phyloP scores from a whole-genome alignment of 2,113 vertebrate species.

The Myrmophylax atrothorax region DNA sequence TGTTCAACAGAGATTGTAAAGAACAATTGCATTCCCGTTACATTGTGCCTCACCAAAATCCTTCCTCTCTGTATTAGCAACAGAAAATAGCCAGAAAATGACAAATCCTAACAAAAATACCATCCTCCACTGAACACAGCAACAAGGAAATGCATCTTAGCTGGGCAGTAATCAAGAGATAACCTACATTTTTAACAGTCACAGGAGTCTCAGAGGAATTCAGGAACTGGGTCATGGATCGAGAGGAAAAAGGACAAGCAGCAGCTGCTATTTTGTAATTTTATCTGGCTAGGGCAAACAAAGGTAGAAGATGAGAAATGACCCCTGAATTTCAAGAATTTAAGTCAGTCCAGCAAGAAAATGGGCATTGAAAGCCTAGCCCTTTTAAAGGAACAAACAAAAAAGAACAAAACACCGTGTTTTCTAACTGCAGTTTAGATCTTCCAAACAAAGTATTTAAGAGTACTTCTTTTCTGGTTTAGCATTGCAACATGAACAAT shows the following conservation, averaged over 20 bases:
- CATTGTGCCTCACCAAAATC: neutral
- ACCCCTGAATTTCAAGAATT: conserved; percentile 23
- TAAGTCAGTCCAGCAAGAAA: neutral
- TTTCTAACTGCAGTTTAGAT: neutral
- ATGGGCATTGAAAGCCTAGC: neutral
- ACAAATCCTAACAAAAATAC: conserved; percentile 13
- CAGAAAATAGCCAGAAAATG: conserved; percentile 7
- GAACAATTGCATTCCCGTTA: conserved; percentile 52
- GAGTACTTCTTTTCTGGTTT: neutral
- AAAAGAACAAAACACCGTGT: neutral
- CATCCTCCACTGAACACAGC: neutral
- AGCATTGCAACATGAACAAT: neutral
- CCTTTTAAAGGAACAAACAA: neutral
- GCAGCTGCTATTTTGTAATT: conserved; percentile 42
- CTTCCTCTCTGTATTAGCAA: neutral
- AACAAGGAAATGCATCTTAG: conserved; percentile 45
- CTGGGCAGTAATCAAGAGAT: conserved; percentile 32
- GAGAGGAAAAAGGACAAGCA: conserved; percentile 6
- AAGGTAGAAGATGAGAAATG: conserved; percentile 5
- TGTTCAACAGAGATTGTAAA: conserved; percentile 45
- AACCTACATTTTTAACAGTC: conserved; percentile 41
- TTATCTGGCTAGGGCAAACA: conserved; percentile 26
- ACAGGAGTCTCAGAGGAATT: conserved; percentile 32
- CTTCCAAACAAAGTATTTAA: neutral
- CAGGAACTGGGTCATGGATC: conserved; percentile 45